Evolutionary conservation across 2,113 vertebrate species (phyloP).

Genomic region (Oreochromis aureus): DNA sequence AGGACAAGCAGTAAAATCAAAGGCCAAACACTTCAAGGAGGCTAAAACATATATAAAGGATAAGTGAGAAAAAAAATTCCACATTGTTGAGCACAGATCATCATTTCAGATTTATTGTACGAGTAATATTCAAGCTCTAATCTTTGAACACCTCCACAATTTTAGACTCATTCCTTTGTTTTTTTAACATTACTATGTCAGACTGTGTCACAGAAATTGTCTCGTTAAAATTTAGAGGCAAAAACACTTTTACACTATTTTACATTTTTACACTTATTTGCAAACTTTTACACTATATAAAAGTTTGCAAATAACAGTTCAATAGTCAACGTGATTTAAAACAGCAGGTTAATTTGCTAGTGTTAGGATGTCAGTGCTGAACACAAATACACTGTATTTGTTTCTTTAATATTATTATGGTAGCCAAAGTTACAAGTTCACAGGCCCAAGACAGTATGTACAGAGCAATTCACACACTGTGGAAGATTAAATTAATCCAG

Average conservation of each 20-base stretch:
- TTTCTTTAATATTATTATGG: neutral
- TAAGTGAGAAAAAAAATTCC: neutral
- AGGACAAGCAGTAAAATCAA: neutral
- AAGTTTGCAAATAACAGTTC: neutral
- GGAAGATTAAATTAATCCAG: neutral
- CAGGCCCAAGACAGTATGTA: neutral
- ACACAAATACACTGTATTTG: neutral
- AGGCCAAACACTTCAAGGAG: neutral
- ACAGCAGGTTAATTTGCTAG: neutral
- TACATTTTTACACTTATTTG: neutral
- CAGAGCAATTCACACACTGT: neutral
- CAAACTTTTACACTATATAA: neutral
- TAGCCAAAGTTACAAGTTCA: neutral
- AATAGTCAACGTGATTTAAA: neutral
- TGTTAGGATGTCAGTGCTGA: neutral
- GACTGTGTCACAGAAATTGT: neutral
- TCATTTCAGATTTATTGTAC: neutral
- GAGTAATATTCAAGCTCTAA: neutral
- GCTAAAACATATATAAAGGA: neutral
- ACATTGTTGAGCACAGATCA: neutral
- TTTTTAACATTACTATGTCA: neutral
- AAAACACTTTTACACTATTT: neutral
- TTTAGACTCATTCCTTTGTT: neutral
- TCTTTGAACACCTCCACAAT: neutral
- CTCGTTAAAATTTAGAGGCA: neutral